A percentile compares a stretch with the other conserved stretches of the same genome.
Conservation (phyloP, 37 sponge, comb jelly and placozoan species). For the Agelas oroides region DNA sequence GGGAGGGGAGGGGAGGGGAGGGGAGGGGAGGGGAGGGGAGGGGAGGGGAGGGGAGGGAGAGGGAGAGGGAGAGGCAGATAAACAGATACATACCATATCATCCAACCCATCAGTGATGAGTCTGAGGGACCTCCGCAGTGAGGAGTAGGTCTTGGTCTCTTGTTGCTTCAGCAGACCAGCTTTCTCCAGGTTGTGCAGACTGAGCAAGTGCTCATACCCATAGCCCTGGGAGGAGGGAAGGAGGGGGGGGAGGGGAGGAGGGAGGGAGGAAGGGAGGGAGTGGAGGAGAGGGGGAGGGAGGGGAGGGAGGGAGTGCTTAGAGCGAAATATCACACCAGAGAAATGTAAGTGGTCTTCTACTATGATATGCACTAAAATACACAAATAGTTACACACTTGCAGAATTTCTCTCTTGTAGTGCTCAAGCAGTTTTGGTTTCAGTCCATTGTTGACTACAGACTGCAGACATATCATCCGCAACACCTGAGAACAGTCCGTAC, state of each 20-base stretch:
- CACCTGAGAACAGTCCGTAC: conserved; percentile 58
- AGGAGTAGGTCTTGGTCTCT: conserved; percentile 66
- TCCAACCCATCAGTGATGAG: conserved; percentile 64
- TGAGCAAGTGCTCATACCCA: conserved; percentile 85
- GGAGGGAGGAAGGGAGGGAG: too few relatives aligned
- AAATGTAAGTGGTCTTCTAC: too few relatives aligned
- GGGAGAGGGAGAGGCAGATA: neutral
- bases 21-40: neutral
- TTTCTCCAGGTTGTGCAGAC: conserved; percentile 81
- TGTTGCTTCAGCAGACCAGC: conserved; percentile 86
- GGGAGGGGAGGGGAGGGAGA: neutral
- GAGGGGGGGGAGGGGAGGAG: neutral
- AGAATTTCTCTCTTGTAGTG: conserved; percentile 89
- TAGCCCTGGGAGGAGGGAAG: conserved; percentile 61
- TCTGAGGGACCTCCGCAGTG: conserved; percentile 66
- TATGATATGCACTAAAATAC: too few relatives aligned
- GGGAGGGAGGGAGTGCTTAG: too few relatives aligned
- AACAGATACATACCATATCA: conserved; percentile 56
- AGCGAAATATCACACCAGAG: neutral
- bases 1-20: too few relatives aligned
- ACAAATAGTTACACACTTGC: too few relatives aligned
- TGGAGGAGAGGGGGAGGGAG: too few relatives aligned
- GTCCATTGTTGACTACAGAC: conserved; percentile 88
- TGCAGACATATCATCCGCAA: conserved; percentile 94
- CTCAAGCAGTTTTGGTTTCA: conserved; percentile 89